phyloP scores from a whole-genome alignment of 2,113 vertebrate species.

The Otis tarda region DNA sequence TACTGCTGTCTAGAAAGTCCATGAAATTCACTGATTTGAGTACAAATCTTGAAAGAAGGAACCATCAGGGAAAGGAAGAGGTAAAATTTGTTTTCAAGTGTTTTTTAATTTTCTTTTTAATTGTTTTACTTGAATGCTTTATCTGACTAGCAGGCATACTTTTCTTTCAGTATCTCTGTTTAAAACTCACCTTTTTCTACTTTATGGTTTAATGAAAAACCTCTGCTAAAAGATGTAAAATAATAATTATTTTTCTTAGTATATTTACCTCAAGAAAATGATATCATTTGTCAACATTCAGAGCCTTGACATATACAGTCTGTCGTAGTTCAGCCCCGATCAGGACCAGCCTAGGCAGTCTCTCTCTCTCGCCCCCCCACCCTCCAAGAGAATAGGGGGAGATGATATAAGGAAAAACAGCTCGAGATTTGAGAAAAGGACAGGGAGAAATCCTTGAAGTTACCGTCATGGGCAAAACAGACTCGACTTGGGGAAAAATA shows the following conservation, averaged over 20 bases:
- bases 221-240: neutral
- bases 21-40: neutral
- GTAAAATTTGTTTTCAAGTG: neutral
- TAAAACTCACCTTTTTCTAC: neutral
- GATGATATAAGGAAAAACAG: too few species aligned
- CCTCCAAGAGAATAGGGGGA: too few species aligned
- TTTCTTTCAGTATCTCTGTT: neutral
- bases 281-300: neutral
- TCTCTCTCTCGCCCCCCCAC: too few species aligned
- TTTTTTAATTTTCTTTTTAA: neutral
- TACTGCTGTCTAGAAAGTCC: neutral
- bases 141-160: neutral
- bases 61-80: neutral
- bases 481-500: too few species aligned
- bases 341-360: too few species aligned
- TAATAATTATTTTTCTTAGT: neutral
- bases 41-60: neutral
- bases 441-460: too few species aligned
- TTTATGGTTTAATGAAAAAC: neutral
- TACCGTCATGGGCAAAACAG: too few species aligned
- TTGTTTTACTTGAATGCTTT: neutral
- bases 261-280: neutral
- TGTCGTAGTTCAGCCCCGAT: too few species aligned
- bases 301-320: neutral
- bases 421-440: too few species aligned